Evolutionary conservation across 2,888 invertebrate genomes (phyloP).

Genomic region (Tuta absoluta): DNA sequence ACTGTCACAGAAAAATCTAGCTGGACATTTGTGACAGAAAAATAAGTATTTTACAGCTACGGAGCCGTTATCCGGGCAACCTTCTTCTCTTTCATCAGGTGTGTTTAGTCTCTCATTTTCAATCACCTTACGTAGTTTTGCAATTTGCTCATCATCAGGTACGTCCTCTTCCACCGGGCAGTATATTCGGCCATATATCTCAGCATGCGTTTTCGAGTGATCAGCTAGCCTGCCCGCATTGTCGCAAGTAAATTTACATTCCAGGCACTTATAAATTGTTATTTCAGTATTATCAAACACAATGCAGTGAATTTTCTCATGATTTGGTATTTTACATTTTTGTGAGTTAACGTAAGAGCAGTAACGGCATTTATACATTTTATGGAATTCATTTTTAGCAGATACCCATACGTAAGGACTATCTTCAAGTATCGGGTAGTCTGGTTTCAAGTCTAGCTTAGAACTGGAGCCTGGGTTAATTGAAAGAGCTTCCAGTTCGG

Average conservation of each 20-base stretch:
- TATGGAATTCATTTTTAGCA: conserved; percentile 85
- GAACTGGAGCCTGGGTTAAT: conserved; percentile 37
- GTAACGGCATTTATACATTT: conserved; percentile 91
- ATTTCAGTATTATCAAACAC: conserved; percentile 76
- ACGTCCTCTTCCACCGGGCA: conserved; percentile 84
- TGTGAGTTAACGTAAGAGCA: conserved; percentile 93
- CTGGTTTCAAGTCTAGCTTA: conserved; percentile 48
- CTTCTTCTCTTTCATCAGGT: conserved; percentile 56
- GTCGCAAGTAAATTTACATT: conserved; percentile 90
- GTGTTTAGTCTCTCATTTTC: conserved; percentile 62
- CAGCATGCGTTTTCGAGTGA: conserved; percentile 88
- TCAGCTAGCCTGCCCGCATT: conserved; percentile 86
- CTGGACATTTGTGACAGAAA: conserved; percentile 91
- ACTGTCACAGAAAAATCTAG: conserved; percentile 88
- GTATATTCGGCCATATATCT: conserved; percentile 86
- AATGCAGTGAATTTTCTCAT: conserved; percentile 89
- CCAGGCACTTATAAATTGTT: conserved; percentile 84
- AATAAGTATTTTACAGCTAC: conserved; percentile 74
- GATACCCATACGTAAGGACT: conserved; percentile 89
- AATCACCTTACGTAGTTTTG: conserved; percentile 65
- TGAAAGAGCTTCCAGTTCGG: conserved; percentile 59
- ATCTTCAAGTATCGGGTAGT: conserved; percentile 75
- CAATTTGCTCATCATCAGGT: conserved; percentile 85
- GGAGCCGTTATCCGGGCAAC: conserved; percentile 46
- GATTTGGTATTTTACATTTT: conserved; percentile 89